A percentile compares a stretch with the other conserved stretches of the same genome.
Evolutionary conservation across 2,113 vertebrate species (phyloP).

Genomic region (Poicephalus gulielmi): DNA sequence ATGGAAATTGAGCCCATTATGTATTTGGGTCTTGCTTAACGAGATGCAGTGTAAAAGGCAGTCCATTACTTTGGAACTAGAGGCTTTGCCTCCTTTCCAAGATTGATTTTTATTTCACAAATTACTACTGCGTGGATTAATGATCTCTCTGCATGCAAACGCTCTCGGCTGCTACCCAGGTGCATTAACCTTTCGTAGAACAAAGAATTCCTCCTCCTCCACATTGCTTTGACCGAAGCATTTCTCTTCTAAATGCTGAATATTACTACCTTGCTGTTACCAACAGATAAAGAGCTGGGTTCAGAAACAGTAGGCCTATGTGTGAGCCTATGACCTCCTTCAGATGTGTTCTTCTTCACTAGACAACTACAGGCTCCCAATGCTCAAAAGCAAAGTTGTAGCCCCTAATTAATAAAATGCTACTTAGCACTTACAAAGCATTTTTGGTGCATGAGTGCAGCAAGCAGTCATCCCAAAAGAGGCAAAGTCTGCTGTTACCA

Average conservation of each 20-base stretch:
- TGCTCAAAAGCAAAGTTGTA: neutral
- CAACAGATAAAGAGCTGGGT: neutral
- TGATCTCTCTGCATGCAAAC: conserved; percentile 66
- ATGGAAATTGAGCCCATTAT: conserved; percentile 71
- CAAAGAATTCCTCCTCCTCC: conserved; percentile 45
- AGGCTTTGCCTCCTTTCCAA: conserved; percentile 67
- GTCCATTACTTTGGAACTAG: conserved; percentile 70
- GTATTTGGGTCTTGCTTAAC: conserved; percentile 75
- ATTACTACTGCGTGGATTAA: conserved; percentile 74
- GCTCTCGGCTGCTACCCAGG: conserved; percentile 61
- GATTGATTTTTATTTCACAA: conserved; percentile 76
- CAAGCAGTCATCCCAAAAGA: neutral
- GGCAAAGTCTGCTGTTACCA: neutral
- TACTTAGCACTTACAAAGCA: neutral
- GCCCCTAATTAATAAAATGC: neutral
- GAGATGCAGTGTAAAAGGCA: conserved; percentile 60
- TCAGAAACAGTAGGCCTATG: neutral
- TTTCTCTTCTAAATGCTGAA: conserved; percentile 1
- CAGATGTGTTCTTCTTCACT: neutral
- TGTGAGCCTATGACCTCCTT: neutral
- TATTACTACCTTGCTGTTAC: neutral
- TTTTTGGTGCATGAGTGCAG: neutral
- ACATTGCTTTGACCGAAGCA: conserved; percentile 26
- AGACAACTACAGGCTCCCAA: neutral
- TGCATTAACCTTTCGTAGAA: conserved; percentile 69